These are phyloP conservation scores for Bufo gargarizans DNA, from an alignment of 2,113 vertebrate species.

Conservation along the genomic window DNA sequence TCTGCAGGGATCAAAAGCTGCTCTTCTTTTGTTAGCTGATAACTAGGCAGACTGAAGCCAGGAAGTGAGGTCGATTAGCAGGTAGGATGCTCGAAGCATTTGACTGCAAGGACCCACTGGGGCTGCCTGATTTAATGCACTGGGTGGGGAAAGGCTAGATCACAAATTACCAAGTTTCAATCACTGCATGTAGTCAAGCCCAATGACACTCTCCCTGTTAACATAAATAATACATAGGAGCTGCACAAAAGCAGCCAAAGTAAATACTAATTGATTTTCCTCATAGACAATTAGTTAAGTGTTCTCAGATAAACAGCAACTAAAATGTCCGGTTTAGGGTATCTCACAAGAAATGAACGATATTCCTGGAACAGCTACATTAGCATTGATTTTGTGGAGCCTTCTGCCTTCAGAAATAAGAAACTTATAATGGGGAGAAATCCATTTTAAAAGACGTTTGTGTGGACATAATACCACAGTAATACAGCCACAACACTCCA, in stretches of 20 bases:
- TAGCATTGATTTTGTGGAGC: constrained; percentile 48
- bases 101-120: constrained; percentile 72
- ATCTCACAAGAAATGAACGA: constrained; percentile 51
- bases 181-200: constrained; percentile 74
- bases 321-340: constrained; percentile 25
- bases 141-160: constrained; percentile 70
- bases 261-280: constrained; percentile 59
- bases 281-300: constrained; percentile 60
- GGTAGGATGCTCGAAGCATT: constrained; percentile 72
- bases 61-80: constrained; percentile 77
- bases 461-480: background rate
- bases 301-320: constrained; percentile 54
- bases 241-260: constrained; percentile 66
- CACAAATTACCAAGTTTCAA: constrained; percentile 77
- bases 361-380: constrained; percentile 45
- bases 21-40: constrained; percentile 71
- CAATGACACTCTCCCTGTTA: constrained; percentile 71
- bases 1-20: constrained; percentile 66
- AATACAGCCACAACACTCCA: background rate
- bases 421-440: constrained; percentile 32
- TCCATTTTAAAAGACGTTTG: constrained; percentile 11
- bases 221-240: constrained; percentile 78
- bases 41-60: constrained; percentile 72
- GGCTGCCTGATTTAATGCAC: constrained; percentile 75
- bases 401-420: constrained; percentile 46